Percentiles rank a stretch among this genome's conserved stretches.
phyloP scores from a whole-genome alignment of 2,797 vertebrate genomes.

The Gobio occitaniae region DNA sequence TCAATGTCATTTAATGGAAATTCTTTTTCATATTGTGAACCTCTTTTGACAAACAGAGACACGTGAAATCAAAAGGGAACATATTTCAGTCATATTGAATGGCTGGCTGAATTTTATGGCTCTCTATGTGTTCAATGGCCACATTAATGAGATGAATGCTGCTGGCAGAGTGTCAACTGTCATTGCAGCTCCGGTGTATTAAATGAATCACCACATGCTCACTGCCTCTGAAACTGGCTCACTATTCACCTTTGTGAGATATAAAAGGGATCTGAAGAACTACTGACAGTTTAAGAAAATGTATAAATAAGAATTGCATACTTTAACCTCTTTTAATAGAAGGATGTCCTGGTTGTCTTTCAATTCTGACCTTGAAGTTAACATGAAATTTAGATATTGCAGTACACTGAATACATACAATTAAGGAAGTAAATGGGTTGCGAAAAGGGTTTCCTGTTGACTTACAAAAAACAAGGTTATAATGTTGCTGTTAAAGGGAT shows the following conservation, averaged over 20 bases:
- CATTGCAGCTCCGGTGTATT: conserved; percentile 12
- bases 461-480: not conserved
- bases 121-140: conserved; percentile 40
- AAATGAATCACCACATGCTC: conserved; percentile 18
- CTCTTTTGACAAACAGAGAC: conserved; percentile 4
- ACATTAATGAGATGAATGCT: conserved; percentile 11
- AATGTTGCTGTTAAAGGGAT: not conserved
- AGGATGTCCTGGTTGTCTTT: not conserved
- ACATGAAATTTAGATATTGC: not conserved
- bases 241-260: not conserved
- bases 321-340: not conserved
- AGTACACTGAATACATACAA: not conserved
- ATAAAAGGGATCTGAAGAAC: not conserved
- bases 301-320: not conserved
- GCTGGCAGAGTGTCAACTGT: conserved; percentile 50
- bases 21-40: not conserved
- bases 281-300: not conserved
- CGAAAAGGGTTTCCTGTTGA: not conserved
- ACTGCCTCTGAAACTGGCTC: conserved; percentile 3
- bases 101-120: conserved; percentile 32
- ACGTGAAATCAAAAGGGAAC: conserved; percentile 9
- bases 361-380: not conserved
- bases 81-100: conserved; percentile 32
- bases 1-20: not conserved
- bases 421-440: not conserved